phyloP scores from a whole-genome alignment of 53 echinoderm and acorn worm species.

The Mesocentrotus franciscanus region DNA sequence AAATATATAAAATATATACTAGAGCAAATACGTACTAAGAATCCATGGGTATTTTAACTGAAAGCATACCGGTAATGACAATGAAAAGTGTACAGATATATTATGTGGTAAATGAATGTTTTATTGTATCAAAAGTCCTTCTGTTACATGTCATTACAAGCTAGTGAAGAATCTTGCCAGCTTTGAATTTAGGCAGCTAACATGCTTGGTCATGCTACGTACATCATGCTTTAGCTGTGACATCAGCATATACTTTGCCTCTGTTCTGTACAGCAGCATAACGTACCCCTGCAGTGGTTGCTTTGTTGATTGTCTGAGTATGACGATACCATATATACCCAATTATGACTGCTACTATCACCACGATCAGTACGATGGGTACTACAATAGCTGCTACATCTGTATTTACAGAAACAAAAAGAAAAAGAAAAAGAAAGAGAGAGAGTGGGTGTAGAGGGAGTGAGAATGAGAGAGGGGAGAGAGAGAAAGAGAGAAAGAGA shows the following conservation, averaged over 20 bases:
- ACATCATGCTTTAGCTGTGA: constrained; percentile 14
- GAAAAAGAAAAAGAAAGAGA: neutral
- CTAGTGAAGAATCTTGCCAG: no score
- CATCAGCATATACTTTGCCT: constrained; percentile 49
- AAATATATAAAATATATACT: no score
- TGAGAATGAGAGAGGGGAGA: neutral
- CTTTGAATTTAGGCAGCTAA: no score
- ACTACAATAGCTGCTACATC: constrained; percentile 45
- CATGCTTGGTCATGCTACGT: no score
- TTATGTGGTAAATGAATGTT: no score
- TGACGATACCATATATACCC: neutral
- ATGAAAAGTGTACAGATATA: no score
- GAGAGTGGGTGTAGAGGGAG: neutral
- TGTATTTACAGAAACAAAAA: neutral
- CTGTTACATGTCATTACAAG: no score
- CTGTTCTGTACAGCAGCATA: constrained; percentile 37
- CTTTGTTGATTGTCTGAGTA: neutral
- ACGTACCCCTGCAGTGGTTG: constrained; percentile 43
- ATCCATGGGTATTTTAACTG: no score
- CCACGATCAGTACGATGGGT: constrained; percentile 18
- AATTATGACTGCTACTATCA: neutral
- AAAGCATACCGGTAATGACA: no score
- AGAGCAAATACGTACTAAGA: no score
- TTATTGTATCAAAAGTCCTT: no score
- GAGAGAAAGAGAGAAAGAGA: neutral